phyloP scores from a whole-genome alignment of 2,888 invertebrate species.

The Suillia variegata region DNA sequence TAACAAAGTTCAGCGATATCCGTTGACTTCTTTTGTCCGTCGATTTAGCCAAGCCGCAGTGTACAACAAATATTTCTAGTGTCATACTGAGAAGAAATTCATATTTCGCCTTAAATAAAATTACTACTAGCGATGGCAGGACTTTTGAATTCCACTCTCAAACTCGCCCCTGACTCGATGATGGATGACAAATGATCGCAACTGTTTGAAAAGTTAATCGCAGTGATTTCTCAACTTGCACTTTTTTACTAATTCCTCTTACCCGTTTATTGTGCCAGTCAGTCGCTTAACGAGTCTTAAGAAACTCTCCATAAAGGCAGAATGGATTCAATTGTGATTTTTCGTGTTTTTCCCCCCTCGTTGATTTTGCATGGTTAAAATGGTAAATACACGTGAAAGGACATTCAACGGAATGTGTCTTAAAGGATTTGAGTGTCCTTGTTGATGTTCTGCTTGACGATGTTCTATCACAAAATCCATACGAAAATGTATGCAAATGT shows the following conservation, averaged over 20 bases:
- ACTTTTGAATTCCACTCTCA: too few relatives aligned
- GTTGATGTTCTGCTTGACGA: constrained; percentile 47
- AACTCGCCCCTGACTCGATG: too few relatives aligned
- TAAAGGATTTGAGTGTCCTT: constrained; percentile 51
- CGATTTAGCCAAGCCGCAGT: too few relatives aligned
- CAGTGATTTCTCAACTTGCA: constrained; percentile 33
- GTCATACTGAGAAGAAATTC: too few relatives aligned
- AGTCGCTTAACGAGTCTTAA: neutral
- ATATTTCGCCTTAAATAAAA: too few relatives aligned
- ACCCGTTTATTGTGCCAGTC: neutral
- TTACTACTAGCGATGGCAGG: too few relatives aligned
- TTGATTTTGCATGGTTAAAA: neutral
- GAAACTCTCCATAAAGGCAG: too few relatives aligned
- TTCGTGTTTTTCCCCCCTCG: too few relatives aligned
- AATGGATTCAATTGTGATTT: constrained; percentile 24
- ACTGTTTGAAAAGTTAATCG: constrained; percentile 43
- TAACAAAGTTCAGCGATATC: too few relatives aligned
- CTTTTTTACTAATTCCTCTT: constrained; percentile 28
- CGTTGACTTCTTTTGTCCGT: too few relatives aligned
- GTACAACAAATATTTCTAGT: too few relatives aligned
- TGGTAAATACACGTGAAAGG: neutral
- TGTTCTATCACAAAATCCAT: constrained; percentile 33
- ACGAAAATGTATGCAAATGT: constrained; percentile 56
- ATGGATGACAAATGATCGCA: constrained; percentile 50
- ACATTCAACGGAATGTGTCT: constrained; percentile 30